phyloP scores from a whole-genome alignment of 2,113 vertebrate genomes.

The Sula dactylatra region DNA sequence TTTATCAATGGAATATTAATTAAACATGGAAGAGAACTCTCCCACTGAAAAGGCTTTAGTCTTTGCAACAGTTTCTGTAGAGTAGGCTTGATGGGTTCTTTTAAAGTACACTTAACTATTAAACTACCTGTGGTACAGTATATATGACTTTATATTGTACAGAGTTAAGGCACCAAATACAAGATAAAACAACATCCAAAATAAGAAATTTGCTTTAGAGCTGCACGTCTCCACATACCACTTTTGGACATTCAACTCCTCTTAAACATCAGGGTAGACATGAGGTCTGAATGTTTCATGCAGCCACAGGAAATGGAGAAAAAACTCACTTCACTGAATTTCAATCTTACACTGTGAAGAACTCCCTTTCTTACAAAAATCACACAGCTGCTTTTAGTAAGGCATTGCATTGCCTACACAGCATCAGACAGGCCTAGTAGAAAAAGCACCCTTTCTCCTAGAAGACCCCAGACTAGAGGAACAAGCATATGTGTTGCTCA shows the following conservation, averaged over 20 bases:
- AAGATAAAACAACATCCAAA: neutral
- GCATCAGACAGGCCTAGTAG: neutral
- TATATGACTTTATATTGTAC: neutral
- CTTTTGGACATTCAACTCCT: neutral
- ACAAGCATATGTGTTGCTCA: neutral
- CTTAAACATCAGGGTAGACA: neutral
- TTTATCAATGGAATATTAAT: neutral
- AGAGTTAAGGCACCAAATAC: conserved; percentile 54
- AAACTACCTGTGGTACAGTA: neutral
- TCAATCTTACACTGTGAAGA: neutral
- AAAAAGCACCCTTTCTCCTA: neutral
- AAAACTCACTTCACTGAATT: neutral
- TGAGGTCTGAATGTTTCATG: neutral
- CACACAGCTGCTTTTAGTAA: neutral
- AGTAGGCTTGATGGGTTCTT: neutral
- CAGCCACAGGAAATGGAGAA: neutral
- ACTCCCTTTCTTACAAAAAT: neutral
- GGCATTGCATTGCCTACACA: neutral
- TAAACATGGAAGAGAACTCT: neutral
- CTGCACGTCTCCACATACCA: neutral
- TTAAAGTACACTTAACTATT: neutral
- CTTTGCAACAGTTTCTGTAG: neutral
- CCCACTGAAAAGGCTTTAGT: neutral
- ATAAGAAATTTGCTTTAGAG: neutral
- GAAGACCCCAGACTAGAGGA: neutral